phyloP scores from a whole-genome alignment of 2,113 vertebrate species.

The Prolemur simus region DNA sequence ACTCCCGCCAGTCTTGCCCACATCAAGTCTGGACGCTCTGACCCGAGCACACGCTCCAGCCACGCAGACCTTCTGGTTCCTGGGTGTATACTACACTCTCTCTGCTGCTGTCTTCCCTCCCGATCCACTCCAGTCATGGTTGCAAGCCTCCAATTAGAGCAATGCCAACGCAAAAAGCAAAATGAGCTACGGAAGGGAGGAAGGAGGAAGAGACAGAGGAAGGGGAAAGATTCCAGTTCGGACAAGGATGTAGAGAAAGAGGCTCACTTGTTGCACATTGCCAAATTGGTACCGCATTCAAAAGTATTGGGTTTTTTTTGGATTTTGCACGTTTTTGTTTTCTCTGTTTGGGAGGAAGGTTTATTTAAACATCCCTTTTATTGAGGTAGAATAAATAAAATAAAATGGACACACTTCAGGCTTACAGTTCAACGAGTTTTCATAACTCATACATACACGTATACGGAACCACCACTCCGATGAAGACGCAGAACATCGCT shows the following conservation, averaged over 20 bases:
- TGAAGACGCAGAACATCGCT: accelerated
- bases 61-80: too few relatives aligned
- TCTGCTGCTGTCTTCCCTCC: neutral
- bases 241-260: neutral
- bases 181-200: neutral
- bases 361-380: neutral
- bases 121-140: neutral
- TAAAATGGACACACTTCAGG: neutral
- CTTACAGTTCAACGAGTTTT: neutral
- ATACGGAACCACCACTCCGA: too few relatives aligned
- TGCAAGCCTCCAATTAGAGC: neutral
- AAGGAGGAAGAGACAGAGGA: neutral
- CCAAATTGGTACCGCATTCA: neutral
- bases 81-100: accelerated
- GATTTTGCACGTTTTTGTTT: neutral
- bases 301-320: neutral
- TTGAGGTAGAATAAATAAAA: neutral
- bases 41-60: accelerated
- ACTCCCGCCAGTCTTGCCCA: neutral
- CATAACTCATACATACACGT: neutral
- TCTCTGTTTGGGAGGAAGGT: neutral
- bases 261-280: too few relatives aligned
- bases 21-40: accelerated
- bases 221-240: neutral
- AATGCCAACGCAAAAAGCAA: neutral